A percentile compares a stretch with the other conserved stretches of the same genome.
These are phyloP conservation scores for Eutrigla gurnardus DNA, from an alignment of 2,797 vertebrate species.

Conservation along the genomic window DNA sequence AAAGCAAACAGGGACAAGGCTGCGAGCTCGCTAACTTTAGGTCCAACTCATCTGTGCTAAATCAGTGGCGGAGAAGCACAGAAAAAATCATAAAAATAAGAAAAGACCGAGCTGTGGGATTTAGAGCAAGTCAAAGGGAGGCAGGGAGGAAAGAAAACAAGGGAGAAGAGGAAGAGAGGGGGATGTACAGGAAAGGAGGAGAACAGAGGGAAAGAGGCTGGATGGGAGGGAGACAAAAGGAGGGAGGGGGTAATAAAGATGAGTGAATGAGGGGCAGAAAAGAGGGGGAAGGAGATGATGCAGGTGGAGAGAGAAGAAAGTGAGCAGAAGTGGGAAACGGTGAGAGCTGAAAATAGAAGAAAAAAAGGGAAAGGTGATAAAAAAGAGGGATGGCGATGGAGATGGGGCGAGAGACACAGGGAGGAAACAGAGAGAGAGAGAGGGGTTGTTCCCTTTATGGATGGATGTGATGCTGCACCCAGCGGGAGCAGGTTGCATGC, in stretches of 20 bases:
- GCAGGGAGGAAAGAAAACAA: slow-evolving; percentile 15
- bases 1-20: slow-evolving; percentile 62
- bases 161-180: not conserved
- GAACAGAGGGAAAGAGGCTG: not conserved
- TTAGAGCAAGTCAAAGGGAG: slow-evolving; percentile 54
- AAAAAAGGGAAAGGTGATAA: not conserved
- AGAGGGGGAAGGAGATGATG: too few species aligned
- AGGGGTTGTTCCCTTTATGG: not conserved
- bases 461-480: not conserved
- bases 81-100: slow-evolving; percentile 16
- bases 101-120: slow-evolving; percentile 55
- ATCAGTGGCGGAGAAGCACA: slow-evolving; percentile 52
- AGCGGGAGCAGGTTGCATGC: slow-evolving; percentile 8
- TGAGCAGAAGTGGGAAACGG: not conserved
- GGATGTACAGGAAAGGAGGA: not conserved
- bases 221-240: not conserved
- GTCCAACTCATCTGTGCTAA: slow-evolving; percentile 56
- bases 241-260: not conserved
- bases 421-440: not conserved
- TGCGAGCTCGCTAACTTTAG: slow-evolving; percentile 54
- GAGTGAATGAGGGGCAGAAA: not conserved
- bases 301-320: not conserved
- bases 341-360: too few species aligned
- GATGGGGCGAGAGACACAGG: not conserved
- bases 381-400: not conserved